A percentile compares a stretch with the other conserved stretches of the same genome.
These are phyloP conservation scores for Hirtodrosophila duncani DNA, from an alignment of 2,888 invertebrate genomes.

Conservation along the genomic window DNA sequence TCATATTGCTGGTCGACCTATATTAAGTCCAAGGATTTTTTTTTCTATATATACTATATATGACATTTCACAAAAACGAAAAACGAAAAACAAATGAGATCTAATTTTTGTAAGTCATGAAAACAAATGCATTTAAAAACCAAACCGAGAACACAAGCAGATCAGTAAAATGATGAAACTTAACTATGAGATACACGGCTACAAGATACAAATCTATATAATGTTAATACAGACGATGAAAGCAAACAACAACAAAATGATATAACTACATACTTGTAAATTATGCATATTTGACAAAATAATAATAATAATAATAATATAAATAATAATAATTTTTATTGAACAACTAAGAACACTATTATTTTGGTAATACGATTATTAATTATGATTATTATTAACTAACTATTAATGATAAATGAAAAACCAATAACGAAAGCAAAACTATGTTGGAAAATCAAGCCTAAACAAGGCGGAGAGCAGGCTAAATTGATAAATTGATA, in stretches of 20 bases:
- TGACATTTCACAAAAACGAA: conserved; percentile 22
- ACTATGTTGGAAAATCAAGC: conserved; percentile 14
- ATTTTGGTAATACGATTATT: conserved; percentile 65
- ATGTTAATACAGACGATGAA: conserved; percentile 1
- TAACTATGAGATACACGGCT: conserved; percentile 38
- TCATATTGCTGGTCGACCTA: conserved; percentile 56
- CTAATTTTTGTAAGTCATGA: conserved; percentile 67
- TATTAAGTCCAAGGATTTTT: conserved; percentile 48
- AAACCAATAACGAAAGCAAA: conserved; percentile 16
- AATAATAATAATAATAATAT: conserved; percentile 46
- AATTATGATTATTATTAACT: conserved; percentile 42
- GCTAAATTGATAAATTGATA: conserved; percentile 34
- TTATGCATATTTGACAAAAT: conserved; percentile 34
- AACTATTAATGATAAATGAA: conserved; percentile 35
- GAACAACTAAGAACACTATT: conserved; percentile 55
- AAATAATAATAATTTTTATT: conserved; percentile 60
- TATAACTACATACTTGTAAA: conserved; percentile 19
- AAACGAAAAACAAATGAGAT: conserved; percentile 27
- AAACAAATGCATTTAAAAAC: conserved; percentile 74
- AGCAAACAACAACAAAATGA: conserved; percentile 16
- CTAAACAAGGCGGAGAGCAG: conserved; percentile 31
- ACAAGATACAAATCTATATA: conserved; percentile 19
- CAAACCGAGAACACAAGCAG: conserved; percentile 50
- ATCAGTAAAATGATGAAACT: conserved; percentile 34
- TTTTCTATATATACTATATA: conserved; percentile 30